Conservation (phyloP, 1,140 invertebrate genomes). For the Meloidogyne floridensis region DNA sequence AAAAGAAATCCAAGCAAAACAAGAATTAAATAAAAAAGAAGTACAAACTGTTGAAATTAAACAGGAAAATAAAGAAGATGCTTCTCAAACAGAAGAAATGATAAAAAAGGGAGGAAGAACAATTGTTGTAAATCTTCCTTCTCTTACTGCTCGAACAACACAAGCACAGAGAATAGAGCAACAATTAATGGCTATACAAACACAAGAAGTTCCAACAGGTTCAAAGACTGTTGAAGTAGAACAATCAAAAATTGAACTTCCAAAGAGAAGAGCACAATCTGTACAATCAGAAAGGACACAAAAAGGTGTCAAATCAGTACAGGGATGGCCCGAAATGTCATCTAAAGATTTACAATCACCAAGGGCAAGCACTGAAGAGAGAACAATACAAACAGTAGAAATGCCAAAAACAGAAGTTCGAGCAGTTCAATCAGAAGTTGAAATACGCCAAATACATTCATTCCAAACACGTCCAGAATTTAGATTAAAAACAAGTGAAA, state of each 20-base stretch:
- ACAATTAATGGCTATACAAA: conserved; percentile 7
- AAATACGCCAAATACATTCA: not conserved
- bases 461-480: not conserved
- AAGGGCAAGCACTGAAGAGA: not conserved
- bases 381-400: conserved; percentile 1
- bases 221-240: conserved; percentile 4
- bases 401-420: not conserved
- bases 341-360: not conserved
- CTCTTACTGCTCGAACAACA: not conserved
- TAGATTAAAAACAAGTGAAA: not conserved
- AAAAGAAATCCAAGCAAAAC: not conserved
- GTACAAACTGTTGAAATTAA: not conserved
- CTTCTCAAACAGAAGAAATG: not conserved
- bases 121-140: not conserved
- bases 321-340: not conserved
- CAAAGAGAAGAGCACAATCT: not conserved
- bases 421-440: not conserved
- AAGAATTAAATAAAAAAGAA: not conserved
- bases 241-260: not conserved
- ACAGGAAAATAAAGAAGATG: not conserved
- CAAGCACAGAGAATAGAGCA: conserved; percentile 4
- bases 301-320: not conserved
- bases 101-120: not conserved
- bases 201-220: not conserved
- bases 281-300: not conserved